phyloP scores from a whole-genome alignment of 2,113 vertebrate species.

The Trogon melanurus region DNA sequence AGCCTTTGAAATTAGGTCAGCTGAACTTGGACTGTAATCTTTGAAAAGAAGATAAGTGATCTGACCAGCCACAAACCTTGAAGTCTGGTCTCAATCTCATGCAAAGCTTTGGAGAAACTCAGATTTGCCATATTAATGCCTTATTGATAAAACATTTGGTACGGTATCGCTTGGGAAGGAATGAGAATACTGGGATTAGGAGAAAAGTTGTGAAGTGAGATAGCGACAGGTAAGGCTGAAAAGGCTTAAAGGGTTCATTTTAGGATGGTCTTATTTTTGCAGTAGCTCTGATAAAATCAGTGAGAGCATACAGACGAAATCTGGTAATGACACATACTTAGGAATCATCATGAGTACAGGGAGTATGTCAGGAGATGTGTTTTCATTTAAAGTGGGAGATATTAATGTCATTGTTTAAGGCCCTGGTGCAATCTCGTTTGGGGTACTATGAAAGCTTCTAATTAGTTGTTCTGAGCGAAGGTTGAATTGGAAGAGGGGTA shows the following conservation, averaged over 20 bases:
- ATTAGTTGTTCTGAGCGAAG: not conserved
- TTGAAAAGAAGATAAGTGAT: not conserved
- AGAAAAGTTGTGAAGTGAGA: not conserved
- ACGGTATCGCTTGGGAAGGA: not conserved
- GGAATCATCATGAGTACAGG: not conserved
- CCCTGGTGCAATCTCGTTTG: not conserved
- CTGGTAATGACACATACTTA: not conserved
- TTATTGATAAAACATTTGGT: not conserved
- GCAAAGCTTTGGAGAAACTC: not conserved
- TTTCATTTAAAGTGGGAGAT: not conserved
- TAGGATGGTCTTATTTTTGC: not conserved
- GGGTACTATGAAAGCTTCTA: not conserved
- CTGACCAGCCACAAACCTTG: not conserved
- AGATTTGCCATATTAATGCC: not conserved
- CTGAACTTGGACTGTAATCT: not conserved
- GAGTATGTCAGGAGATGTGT: not conserved
- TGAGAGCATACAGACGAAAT: not conserved
- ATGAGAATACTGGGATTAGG: not conserved
- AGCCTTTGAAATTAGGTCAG: not conserved
- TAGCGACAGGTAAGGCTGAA: not conserved
- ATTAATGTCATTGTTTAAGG: not conserved
- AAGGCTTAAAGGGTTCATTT: not conserved
- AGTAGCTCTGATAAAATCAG: not conserved
- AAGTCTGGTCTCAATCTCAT: not conserved
- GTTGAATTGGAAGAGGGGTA: not conserved